Evolutionary conservation across 2,113 vertebrate genomes (phyloP).

Genomic region (Eira barbara): DNA sequence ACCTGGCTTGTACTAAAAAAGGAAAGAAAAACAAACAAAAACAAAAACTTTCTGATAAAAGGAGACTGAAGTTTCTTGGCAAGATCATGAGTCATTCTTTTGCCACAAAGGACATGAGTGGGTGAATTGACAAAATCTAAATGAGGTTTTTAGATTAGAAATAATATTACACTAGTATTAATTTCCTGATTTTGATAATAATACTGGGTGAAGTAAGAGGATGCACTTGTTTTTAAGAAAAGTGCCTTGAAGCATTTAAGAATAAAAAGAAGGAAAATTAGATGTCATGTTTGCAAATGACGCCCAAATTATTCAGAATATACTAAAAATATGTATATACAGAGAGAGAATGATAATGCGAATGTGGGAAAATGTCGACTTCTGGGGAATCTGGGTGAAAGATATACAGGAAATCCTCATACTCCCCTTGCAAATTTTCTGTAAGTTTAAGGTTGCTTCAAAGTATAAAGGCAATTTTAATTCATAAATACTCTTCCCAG

Average conservation of each 20-base stretch:
- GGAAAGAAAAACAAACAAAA: neutral
- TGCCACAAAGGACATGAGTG: neutral
- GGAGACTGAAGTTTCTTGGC: neutral
- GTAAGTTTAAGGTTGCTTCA: neutral
- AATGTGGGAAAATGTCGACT: neutral
- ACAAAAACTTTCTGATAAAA: neutral
- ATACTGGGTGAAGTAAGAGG: neutral
- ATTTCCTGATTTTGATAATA: neutral
- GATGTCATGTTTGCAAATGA: neutral
- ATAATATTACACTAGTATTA: neutral
- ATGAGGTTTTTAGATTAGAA: neutral
- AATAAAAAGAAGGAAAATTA: slow-evolving; percentile 7
- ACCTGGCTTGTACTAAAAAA: neutral
- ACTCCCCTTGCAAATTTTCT: neutral
- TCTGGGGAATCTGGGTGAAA: neutral
- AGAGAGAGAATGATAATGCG: neutral
- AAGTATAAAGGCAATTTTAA: neutral
- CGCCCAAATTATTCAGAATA: neutral
- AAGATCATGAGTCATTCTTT: neutral
- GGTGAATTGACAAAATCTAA: neutral
- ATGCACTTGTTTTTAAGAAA: neutral
- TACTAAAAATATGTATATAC: neutral
- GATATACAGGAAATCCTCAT: neutral
- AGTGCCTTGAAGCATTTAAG: neutral
- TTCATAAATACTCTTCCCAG: neutral